These are phyloP conservation scores for Omphaloscelis lunosa DNA, from an alignment of 2,888 invertebrate genomes.

Conservation along the genomic window DNA sequence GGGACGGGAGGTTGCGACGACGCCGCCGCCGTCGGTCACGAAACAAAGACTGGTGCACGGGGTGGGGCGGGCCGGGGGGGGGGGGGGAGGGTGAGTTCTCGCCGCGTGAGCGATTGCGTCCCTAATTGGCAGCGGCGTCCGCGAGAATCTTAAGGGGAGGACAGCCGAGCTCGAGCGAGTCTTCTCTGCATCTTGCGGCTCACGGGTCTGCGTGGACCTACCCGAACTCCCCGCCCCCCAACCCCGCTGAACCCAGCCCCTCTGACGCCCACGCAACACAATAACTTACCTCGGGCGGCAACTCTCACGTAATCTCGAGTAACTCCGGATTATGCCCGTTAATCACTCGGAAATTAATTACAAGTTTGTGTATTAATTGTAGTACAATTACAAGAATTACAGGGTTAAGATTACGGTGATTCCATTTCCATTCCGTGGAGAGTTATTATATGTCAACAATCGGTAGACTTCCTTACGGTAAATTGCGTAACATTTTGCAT, in stretches of 20 bases:
- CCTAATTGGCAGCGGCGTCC: conserved; percentile 91
- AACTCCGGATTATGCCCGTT: conserved; percentile 90
- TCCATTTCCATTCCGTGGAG: conserved; percentile 52
- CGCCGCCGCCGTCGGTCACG: conserved; percentile 78
- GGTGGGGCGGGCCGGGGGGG: conserved; percentile 76
- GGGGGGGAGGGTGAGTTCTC: conserved; percentile 69
- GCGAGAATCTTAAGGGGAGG: conserved; percentile 91
- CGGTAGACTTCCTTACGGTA: conserved; percentile 5
- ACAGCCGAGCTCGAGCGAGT: conserved; percentile 85
- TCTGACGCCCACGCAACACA: conserved; percentile 82
- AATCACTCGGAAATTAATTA: conserved; percentile 90
- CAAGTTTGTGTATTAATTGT: conserved; percentile 90
- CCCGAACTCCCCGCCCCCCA: conserved; percentile 68
- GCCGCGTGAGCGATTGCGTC: conserved; percentile 90
- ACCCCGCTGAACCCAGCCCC: conserved; percentile 68
- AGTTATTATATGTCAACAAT: conserved; percentile 45
- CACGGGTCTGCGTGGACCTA: conserved; percentile 76
- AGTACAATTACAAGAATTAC: conserved; percentile 88
- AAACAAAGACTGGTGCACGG: conserved; percentile 83
- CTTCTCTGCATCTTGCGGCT: conserved; percentile 85
- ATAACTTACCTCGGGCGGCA: conserved; percentile 87
- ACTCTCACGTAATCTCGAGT: conserved; percentile 89
- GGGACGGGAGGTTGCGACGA: conserved; percentile 79
- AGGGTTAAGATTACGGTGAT: conserved; percentile 74
- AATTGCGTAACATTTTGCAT: neutral